Evolutionary conservation across 2,113 vertebrate species (phyloP).

Genomic region (Amblyornis subalaris): DNA sequence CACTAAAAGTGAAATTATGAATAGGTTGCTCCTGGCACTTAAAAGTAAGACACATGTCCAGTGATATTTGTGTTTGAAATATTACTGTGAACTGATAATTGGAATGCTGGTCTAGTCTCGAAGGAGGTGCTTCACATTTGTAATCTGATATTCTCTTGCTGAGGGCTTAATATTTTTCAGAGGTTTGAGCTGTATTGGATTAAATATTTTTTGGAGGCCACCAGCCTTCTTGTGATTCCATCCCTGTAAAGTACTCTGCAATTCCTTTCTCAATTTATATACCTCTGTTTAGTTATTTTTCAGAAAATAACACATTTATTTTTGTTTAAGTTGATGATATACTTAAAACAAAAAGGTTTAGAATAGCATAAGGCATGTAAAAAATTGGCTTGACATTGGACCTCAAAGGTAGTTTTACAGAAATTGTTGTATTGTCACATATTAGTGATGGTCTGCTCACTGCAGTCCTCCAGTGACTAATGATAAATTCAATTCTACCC

Average conservation of each 20-base stretch:
- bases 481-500: not conserved
- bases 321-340: not conserved
- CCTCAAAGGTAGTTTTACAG: not conserved
- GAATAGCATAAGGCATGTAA: accelerated
- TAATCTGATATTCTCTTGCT: not conserved
- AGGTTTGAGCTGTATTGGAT: not conserved
- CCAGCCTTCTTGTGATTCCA: not conserved
- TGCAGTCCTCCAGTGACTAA: not conserved
- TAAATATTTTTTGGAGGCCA: not conserved
- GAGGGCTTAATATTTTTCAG: not conserved
- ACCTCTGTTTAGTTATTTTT: not conserved
- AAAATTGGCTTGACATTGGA: not conserved
- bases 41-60: not conserved
- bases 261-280: not conserved
- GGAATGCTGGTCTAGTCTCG: not conserved
- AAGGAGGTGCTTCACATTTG: not conserved
- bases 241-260: not conserved
- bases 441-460: not conserved
- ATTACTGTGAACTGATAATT: not conserved
- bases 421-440: not conserved
- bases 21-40: not conserved
- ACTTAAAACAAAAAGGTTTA: not conserved
- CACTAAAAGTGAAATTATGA: conserved; percentile 15
- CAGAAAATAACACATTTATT: accelerated
- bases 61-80: conserved; percentile 9